Conservation (phyloP, 2,888 invertebrate genomes). For the Zele albiditarsus region DNA sequence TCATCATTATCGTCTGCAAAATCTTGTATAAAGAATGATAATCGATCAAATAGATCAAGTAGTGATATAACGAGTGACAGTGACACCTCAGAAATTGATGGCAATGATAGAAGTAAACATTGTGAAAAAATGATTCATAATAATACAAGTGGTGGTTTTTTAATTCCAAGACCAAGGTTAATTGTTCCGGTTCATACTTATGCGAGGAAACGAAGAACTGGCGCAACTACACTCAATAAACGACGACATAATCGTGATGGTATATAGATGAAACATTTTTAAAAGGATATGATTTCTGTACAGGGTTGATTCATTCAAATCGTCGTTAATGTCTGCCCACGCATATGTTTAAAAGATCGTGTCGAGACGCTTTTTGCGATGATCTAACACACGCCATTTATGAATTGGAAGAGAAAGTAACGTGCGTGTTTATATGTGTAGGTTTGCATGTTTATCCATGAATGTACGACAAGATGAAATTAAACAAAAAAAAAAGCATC, state of each 20-base stretch:
- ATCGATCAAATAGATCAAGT: conserved; percentile 59
- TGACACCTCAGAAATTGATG: conserved; percentile 61
- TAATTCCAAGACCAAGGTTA: conserved; percentile 88
- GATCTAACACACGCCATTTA: conserved; percentile 7
- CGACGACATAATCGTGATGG: conserved; percentile 57
- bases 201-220: conserved; percentile 85
- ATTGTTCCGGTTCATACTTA: conserved; percentile 93
- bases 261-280: conserved; percentile 35
- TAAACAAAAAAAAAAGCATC: not conserved
- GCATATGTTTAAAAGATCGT: not conserved
- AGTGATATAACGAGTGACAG: conserved; percentile 61
- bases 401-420: not conserved
- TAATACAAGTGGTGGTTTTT: conserved; percentile 74
- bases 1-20: not conserved
- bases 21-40: conserved; percentile 36
- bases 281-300: not conserved
- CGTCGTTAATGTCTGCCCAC: conserved; percentile 7
- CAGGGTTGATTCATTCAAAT: not conserved
- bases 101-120: conserved; percentile 50
- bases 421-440: not conserved
- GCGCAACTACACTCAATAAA: conserved; percentile 77
- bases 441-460: not conserved
- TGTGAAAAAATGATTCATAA: conserved; percentile 44
- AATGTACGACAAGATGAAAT: not conserved
- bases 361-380: conserved; percentile 15